phyloP scores from a whole-genome alignment of 2,888 invertebrate genomes.

The Eugnorisma glareosa region DNA sequence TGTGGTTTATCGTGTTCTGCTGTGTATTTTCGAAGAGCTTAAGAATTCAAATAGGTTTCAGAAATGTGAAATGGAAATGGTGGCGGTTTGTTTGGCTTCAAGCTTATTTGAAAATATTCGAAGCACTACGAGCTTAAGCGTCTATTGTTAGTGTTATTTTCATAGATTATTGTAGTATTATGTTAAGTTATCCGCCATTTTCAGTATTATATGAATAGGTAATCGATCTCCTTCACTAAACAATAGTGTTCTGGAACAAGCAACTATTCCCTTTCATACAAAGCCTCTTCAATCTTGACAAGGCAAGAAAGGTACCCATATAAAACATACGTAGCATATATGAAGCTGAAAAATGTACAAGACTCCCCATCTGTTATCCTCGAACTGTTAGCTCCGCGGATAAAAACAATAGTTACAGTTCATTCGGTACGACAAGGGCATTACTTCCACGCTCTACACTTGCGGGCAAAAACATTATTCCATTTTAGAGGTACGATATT shows the following conservation, averaged over 20 bases:
- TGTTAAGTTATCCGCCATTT: background rate
- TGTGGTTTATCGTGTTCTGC: slow-evolving; percentile 21
- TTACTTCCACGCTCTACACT: slow-evolving; percentile 75
- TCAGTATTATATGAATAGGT: slow-evolving; percentile 6
- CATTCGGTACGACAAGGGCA: slow-evolving; percentile 79
- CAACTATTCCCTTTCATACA: slow-evolving; percentile 12
- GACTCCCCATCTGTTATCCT: slow-evolving; percentile 63
- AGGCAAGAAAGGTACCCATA: slow-evolving; percentile 36
- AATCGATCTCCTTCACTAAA: slow-evolving; percentile 30
- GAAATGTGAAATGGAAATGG: slow-evolving; percentile 18
- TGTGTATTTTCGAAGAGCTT: slow-evolving; percentile 21
- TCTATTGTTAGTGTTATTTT: background rate
- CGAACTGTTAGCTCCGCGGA: slow-evolving; percentile 66
- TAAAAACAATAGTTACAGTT: slow-evolving; percentile 82
- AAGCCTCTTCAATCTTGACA: slow-evolving; percentile 41
- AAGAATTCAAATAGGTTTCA: slow-evolving; percentile 49
- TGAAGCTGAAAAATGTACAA: slow-evolving; percentile 62
- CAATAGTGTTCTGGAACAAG: slow-evolving; percentile 26
- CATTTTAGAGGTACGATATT: slow-evolving; percentile 17
- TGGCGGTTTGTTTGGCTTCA: slow-evolving; percentile 15
- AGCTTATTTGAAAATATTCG: background rate
- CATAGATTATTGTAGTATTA: background rate
- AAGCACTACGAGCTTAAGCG: background rate
- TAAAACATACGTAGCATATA: slow-evolving; percentile 57
- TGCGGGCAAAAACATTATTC: slow-evolving; percentile 61